A percentile compares a stretch with the other conserved stretches of the same genome.
phyloP scores from a whole-genome alignment of 2,113 vertebrate genomes.

The Nibea coibor region DNA sequence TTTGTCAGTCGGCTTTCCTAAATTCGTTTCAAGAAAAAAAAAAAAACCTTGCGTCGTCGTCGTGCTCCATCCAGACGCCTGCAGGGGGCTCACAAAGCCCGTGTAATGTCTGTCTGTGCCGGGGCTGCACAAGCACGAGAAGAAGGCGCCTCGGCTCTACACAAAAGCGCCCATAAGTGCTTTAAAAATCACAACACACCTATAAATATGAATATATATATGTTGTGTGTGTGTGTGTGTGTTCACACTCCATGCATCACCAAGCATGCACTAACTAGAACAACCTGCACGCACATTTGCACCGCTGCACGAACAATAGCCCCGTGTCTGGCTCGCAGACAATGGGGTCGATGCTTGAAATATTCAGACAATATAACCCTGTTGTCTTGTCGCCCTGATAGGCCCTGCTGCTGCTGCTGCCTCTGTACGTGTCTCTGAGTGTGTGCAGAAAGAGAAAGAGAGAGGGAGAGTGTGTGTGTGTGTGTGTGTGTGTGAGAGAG shows the following conservation, averaged over 20 bases:
- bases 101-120: conserved; percentile 16
- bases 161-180: conserved; percentile 39
- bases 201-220: not conserved
- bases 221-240: no score
- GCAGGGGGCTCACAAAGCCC: conserved; percentile 79
- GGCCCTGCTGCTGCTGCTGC: not conserved
- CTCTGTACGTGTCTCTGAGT: conserved; percentile 28
- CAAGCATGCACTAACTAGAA: not conserved
- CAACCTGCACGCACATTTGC: conserved; percentile 7
- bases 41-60: conserved; percentile 46
- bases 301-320: conserved; percentile 2
- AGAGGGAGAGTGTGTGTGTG: not conserved
- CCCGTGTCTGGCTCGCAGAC: conserved; percentile 44
- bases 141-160: conserved; percentile 33
- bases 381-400: conserved; percentile 50
- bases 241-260: not conserved
- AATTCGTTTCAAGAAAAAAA: conserved; percentile 72
- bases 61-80: conserved; percentile 68
- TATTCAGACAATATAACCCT: conserved; percentile 54
- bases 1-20: conserved; percentile 79
- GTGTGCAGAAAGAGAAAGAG: not conserved
- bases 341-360: conserved; percentile 59
- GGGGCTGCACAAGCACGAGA: conserved; percentile 43
- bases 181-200: conserved; percentile 40
- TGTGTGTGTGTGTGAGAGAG: no score